Conservation (phyloP, 2,113 vertebrate genomes). For the Galbula dea region DNA sequence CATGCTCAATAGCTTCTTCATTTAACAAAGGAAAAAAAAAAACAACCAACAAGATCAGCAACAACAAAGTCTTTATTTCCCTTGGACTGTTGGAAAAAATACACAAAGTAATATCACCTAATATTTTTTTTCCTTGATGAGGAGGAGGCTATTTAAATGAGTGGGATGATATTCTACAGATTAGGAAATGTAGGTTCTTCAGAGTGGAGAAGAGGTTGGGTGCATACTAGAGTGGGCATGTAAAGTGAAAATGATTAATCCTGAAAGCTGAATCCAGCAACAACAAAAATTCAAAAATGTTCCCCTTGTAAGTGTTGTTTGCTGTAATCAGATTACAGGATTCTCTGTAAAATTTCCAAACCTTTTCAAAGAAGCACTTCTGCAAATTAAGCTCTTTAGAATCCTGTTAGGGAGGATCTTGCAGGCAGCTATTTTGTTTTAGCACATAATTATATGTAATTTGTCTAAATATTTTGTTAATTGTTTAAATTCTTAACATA, state of each 20-base stretch:
- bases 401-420: background rate
- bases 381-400: background rate
- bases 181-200: background rate
- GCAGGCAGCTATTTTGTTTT: constrained; percentile 21
- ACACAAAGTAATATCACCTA: background rate
- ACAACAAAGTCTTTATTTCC: background rate
- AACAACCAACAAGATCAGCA: background rate
- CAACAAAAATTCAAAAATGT: background rate
- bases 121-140: background rate
- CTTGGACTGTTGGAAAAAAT: background rate
- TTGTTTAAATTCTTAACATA: constrained; percentile 18
- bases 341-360: constrained; percentile 4
- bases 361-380: constrained; percentile 11
- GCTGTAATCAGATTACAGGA: background rate
- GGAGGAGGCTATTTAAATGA: background rate
- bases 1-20: background rate
- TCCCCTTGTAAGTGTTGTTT: background rate
- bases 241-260: background rate
- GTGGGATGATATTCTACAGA: background rate
- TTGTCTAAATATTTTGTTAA: constrained; percentile 49
- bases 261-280: background rate
- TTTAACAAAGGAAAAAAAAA: background rate
- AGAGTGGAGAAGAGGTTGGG: background rate
- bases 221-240: background rate
- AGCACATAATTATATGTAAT: constrained; percentile 21